These are phyloP conservation scores for Neosilurus hyrtlii DNA, from an alignment of 2,797 vertebrate genomes.

Conservation along the genomic window DNA sequence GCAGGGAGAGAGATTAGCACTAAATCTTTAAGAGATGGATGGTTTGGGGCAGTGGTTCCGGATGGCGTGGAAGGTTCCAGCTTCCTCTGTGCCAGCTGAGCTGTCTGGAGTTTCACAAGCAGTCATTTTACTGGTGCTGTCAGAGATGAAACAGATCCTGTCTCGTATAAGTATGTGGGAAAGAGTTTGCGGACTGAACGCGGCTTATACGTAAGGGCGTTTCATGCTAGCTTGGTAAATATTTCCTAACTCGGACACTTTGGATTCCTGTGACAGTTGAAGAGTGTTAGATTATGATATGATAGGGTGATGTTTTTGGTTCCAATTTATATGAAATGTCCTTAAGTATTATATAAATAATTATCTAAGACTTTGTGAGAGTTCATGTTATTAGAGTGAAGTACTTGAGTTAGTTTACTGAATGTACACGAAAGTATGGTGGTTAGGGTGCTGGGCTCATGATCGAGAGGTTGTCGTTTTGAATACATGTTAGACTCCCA, in stretches of 20 bases:
- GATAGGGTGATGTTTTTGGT: not conserved
- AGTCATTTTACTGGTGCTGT: not conserved
- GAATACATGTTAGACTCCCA: too few species aligned
- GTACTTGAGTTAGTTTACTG: not conserved
- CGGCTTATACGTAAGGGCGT: not conserved
- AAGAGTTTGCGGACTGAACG: slow-evolving; percentile 18
- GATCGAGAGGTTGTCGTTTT: too few species aligned
- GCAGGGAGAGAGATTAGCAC: not conserved
- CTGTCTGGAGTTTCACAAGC: slow-evolving; percentile 21
- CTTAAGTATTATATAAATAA: slow-evolving; percentile 8
- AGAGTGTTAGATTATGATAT: not conserved
- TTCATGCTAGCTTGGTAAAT: slow-evolving; percentile 34
- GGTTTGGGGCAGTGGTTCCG: not conserved
- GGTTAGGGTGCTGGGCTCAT: too few species aligned
- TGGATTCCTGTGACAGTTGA: not conserved
- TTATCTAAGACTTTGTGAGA: not conserved
- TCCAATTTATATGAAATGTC: not conserved
- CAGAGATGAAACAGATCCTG: slow-evolving; percentile 33
- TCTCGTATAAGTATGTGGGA: slow-evolving; percentile 11
- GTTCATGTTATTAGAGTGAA: not conserved
- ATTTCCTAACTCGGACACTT: slow-evolving; percentile 5
- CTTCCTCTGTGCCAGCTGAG: not conserved
- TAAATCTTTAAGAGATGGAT: not conserved
- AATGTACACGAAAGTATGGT: too few species aligned
- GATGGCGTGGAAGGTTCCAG: not conserved